These are phyloP conservation scores for Alitta virens DNA, from an alignment of 2,888 invertebrate genomes.

Conservation along the genomic window DNA sequence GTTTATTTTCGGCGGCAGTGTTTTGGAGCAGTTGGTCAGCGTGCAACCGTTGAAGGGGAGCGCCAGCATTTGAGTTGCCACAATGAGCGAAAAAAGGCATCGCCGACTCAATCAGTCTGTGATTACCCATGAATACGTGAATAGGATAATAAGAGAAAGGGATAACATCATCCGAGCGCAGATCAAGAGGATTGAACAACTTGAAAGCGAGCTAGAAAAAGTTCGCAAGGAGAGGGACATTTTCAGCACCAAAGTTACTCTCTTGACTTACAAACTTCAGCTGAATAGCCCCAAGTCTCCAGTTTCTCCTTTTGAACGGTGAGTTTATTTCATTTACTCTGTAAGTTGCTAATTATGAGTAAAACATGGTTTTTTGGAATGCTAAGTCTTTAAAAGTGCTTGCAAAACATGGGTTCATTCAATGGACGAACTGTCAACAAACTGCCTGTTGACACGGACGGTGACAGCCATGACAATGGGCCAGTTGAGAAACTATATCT, in stretches of 20 bases:
- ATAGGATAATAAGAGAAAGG: constrained; percentile 20
- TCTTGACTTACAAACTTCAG: constrained; percentile 27
- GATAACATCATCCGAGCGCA: constrained; percentile 26
- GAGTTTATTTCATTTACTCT: too few relatives aligned
- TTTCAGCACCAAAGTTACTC: constrained; percentile 25
- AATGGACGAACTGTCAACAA: too few relatives aligned
- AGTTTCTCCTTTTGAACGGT: too few relatives aligned
- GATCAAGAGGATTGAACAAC: constrained; percentile 23
- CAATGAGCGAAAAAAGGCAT: constrained; percentile 3
- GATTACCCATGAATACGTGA: background rate
- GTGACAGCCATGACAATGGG: too few relatives aligned
- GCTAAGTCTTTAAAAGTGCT: too few relatives aligned
- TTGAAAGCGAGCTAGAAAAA: constrained; percentile 24
- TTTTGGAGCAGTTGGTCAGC: too few relatives aligned
- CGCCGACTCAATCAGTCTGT: background rate
- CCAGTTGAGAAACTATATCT: too few relatives aligned
- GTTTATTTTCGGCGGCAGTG: background rate
- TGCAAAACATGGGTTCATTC: too few relatives aligned
- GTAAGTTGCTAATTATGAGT: too few relatives aligned
- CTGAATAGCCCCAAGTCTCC: constrained; percentile 2
- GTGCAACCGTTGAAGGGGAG: too few relatives aligned
- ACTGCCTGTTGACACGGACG: too few relatives aligned
- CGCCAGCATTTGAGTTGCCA: background rate
- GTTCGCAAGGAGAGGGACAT: constrained; percentile 24
- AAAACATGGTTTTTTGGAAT: too few relatives aligned